These are phyloP conservation scores for Poeciliopsis presidionis DNA, from an alignment of 2,797 vertebrate genomes.

Conservation along the genomic window DNA sequence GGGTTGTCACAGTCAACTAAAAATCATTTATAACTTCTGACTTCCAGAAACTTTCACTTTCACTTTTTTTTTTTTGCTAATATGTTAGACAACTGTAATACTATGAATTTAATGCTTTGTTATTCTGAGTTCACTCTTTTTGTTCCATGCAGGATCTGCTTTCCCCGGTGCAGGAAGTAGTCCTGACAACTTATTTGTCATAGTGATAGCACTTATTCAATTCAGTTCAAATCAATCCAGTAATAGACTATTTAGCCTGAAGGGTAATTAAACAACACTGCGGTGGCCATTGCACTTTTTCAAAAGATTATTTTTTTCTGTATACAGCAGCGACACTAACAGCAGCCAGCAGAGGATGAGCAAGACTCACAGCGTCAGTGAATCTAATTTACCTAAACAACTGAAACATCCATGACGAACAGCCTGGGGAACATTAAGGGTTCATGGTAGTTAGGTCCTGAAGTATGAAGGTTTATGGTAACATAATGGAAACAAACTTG, in stretches of 20 bases:
- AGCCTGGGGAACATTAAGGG: not conserved
- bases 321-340: not conserved
- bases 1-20: not conserved
- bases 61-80: not conserved
- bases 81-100: not conserved
- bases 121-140: not conserved
- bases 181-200: not conserved
- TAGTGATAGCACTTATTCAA: not conserved
- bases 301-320: not conserved
- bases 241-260: not conserved
- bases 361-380: not conserved
- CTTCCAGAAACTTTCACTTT: not conserved
- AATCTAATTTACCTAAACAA: not conserved
- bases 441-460: not conserved
- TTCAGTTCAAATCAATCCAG: not conserved
- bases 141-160: not conserved
- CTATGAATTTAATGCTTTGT: not conserved
- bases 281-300: not conserved
- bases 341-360: not conserved
- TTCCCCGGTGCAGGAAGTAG: not conserved
- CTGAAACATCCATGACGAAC: not conserved
- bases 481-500: not conserved
- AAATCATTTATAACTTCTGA: not conserved
- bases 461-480: not conserved
- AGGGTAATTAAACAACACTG: not conserved